Evolutionary conservation across 2,888 invertebrate species (phyloP).

Genomic region (Encarsia formosa): DNA sequence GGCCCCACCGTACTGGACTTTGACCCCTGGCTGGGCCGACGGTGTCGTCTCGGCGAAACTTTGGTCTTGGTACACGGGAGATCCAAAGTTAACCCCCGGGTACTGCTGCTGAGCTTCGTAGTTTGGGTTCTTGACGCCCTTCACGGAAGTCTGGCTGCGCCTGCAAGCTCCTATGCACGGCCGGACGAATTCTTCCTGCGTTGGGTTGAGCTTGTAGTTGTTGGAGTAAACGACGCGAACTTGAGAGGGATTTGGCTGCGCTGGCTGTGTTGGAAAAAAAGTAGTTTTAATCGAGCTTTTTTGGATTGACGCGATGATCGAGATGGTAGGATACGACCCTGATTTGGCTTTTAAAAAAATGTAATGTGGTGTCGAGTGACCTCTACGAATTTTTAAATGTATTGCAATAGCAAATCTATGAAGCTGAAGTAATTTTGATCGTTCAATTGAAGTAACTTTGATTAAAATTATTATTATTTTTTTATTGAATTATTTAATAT

Average conservation of each 20-base stretch:
- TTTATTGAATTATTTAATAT: too few relatives aligned
- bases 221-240: constrained; percentile 15
- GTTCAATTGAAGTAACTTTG: neutral
- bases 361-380: too few relatives aligned
- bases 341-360: too few relatives aligned
- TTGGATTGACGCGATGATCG: neutral
- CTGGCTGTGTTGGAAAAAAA: constrained; percentile 4
- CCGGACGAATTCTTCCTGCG: neutral
- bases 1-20: neutral
- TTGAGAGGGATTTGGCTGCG: constrained; percentile 7
- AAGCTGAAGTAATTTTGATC: neutral
- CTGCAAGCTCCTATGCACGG: constrained; percentile 23
- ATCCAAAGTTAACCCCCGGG: too few relatives aligned
- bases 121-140: too few relatives aligned
- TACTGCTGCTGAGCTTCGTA: constrained; percentile 3
- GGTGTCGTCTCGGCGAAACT: neutral
- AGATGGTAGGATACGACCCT: too few relatives aligned
- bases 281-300: neutral
- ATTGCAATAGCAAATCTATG: too few relatives aligned
- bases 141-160: neutral
- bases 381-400: too few relatives aligned
- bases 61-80: too few relatives aligned
- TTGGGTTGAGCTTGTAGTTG: neutral
- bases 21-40: neutral
- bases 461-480: too few relatives aligned